Evolutionary conservation across 2,797 vertebrate species (phyloP).

Genomic region (Muraenolepis orangiensis): DNA sequence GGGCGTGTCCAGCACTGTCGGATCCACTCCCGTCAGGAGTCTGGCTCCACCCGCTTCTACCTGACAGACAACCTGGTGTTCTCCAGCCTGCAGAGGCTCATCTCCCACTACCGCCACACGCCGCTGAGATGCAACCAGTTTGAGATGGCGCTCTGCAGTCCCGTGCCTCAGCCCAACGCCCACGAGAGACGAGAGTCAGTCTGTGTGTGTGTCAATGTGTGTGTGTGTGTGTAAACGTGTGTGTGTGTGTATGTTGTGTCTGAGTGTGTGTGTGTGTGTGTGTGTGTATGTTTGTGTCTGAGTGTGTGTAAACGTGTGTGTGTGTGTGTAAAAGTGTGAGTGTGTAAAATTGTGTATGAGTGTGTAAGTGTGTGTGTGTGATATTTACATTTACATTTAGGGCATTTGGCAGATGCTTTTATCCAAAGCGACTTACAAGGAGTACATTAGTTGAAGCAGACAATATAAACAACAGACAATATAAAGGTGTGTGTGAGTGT

Average conservation of each 20-base stretch:
- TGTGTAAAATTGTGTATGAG: neutral
- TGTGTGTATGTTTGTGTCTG: neutral
- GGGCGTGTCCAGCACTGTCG: constrained; percentile 95
- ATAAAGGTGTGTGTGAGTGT: neutral
- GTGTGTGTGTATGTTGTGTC: neutral
- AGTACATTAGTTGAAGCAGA: no score
- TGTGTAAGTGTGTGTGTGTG: neutral
- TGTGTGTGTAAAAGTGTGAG: neutral
- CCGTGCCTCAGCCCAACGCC: constrained; percentile 93
- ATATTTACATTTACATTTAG: no score
- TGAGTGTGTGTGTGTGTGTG: no score
- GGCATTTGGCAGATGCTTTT: no score
- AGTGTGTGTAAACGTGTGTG: neutral
- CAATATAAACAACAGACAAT: no score
- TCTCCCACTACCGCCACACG: constrained; percentile 95
- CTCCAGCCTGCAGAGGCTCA: constrained; percentile 92
- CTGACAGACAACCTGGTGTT: constrained; percentile 97
- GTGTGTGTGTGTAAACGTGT: neutral
- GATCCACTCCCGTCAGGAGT: constrained; percentile 94
- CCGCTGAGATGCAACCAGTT: constrained; percentile 96
- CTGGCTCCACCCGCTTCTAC: constrained; percentile 92
- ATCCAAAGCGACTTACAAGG: no score
- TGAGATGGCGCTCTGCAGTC: constrained; percentile 92
- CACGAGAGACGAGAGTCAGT: constrained; percentile 97
- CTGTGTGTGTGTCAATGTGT: rapidly evolving